These are phyloP conservation scores for Sternotherus odoratus DNA, from an alignment of 2,797 vertebrate genomes.

Conservation along the genomic window DNA sequence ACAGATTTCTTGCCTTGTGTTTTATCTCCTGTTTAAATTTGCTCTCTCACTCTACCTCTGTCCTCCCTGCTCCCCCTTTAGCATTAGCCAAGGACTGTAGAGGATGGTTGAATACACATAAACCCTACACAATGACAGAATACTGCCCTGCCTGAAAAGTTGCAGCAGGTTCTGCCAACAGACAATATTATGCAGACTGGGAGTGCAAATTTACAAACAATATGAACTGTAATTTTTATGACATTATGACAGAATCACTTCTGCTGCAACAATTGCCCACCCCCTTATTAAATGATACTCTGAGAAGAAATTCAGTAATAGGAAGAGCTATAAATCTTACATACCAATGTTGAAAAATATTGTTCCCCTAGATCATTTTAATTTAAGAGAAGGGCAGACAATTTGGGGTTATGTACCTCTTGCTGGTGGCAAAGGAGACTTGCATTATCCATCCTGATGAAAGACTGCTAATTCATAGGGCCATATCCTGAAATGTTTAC, in stretches of 20 bases:
- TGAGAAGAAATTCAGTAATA: background rate
- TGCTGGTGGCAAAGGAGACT: background rate
- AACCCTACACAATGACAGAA: slow-evolving; percentile 46
- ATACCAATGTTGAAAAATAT: background rate
- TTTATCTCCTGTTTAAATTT: slow-evolving; percentile 30
- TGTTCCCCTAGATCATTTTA: background rate
- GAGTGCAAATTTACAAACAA: slow-evolving; percentile 80
- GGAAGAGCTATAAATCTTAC: background rate
- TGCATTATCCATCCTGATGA: background rate
- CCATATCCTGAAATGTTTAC: background rate
- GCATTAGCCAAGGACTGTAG: background rate
- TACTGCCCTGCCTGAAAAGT: slow-evolving; percentile 64
- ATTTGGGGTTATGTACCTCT: background rate
- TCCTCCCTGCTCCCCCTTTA: fast-evolving
- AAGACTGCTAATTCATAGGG: background rate
- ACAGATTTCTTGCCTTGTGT: background rate
- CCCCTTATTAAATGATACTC: slow-evolving; percentile 47
- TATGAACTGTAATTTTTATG: slow-evolving; percentile 5
- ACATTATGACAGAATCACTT: slow-evolving; percentile 17
- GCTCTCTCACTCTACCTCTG: background rate
- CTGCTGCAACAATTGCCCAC: slow-evolving; percentile 42
- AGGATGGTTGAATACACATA: slow-evolving; percentile 45
- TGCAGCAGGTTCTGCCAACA: slow-evolving; percentile 46
- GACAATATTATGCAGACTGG: slow-evolving; percentile 38
- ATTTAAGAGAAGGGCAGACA: background rate